Evolutionary conservation across 1,140 invertebrate species (phyloP).

Genomic region (Eupeodes corollae): DNA sequence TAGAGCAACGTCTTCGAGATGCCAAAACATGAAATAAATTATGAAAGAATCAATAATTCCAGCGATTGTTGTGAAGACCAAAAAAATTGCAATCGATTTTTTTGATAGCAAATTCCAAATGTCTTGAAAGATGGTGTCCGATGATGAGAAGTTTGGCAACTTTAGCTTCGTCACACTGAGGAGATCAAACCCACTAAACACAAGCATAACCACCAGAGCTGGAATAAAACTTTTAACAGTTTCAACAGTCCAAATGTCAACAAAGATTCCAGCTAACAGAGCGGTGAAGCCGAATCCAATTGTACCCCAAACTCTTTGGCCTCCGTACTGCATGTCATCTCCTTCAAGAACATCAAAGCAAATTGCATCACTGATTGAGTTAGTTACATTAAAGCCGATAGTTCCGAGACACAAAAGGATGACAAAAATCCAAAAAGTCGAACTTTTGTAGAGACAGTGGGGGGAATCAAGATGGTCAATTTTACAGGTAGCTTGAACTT

Average conservation of each 20-base stretch:
- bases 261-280: slow-evolving; percentile 49
- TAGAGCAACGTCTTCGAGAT: slow-evolving; percentile 57
- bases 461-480: slow-evolving; percentile 5
- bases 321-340: slow-evolving; percentile 53
- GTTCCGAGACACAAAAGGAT: slow-evolving; percentile 56
- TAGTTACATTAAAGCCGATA: slow-evolving; percentile 63
- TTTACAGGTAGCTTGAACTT: too few species aligned
- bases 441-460: slow-evolving; percentile 41
- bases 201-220: slow-evolving; percentile 51
- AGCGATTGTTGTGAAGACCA: slow-evolving; percentile 55
- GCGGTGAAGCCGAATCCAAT: slow-evolving; percentile 61
- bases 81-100: slow-evolving; percentile 51
- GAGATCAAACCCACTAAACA: slow-evolving; percentile 50
- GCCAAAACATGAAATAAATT: slow-evolving; percentile 72
- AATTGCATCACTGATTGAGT: slow-evolving; percentile 66
- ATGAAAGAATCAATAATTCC: slow-evolving; percentile 66
- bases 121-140: slow-evolving; percentile 52
- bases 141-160: slow-evolving; percentile 52
- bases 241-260: slow-evolving; percentile 45
- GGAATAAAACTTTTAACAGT: slow-evolving; percentile 53
- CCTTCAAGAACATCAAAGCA: slow-evolving; percentile 62
- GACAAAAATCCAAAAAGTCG: slow-evolving; percentile 60
- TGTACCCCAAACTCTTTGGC: slow-evolving; percentile 67
- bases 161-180: slow-evolving; percentile 46
- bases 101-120: slow-evolving; percentile 46